Conservation (phyloP, 1,140 invertebrate species). For the Apis florea region DNA sequence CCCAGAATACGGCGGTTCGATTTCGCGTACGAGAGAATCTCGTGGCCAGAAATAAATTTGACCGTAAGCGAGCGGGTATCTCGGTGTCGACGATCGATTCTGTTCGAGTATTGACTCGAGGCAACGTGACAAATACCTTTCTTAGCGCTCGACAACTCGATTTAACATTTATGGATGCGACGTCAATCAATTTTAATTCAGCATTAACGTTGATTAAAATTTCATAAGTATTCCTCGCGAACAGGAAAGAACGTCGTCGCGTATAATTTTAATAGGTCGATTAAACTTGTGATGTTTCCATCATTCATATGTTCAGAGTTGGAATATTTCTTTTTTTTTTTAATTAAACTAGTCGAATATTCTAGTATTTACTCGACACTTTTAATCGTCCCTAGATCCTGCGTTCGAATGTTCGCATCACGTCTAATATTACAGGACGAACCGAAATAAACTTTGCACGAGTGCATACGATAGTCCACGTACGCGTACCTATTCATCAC, state of each 20-base stretch:
- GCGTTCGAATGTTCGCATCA: slow-evolving; percentile 32
- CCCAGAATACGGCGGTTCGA: slow-evolving; percentile 3
- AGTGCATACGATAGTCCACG: neutral
- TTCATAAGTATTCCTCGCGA: too few species aligned
- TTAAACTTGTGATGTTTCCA: too few species aligned
- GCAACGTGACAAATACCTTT: neutral
- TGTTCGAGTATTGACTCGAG: slow-evolving; percentile 12
- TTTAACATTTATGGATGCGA: neutral
- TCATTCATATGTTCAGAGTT: too few species aligned
- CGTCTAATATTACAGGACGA: slow-evolving; percentile 55
- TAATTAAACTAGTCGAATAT: neutral
- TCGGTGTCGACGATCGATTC: slow-evolving; percentile 6
- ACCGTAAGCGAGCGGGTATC: slow-evolving; percentile 21
- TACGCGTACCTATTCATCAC: neutral
- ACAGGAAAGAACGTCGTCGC: too few species aligned
- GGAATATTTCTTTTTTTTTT: neutral
- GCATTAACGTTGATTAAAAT: neutral
- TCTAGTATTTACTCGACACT: neutral
- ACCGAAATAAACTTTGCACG: slow-evolving; percentile 49
- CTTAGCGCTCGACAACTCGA: neutral
- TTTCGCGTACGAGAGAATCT: slow-evolving; percentile 22
- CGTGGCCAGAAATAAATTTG: slow-evolving; percentile 36
- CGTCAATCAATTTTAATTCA: neutral
- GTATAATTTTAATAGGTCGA: too few species aligned
- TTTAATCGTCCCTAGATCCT: neutral